Base-by-base conservation (phyloP, 2,113 vertebrate genomes). In the Perca flavescens region DNA sequence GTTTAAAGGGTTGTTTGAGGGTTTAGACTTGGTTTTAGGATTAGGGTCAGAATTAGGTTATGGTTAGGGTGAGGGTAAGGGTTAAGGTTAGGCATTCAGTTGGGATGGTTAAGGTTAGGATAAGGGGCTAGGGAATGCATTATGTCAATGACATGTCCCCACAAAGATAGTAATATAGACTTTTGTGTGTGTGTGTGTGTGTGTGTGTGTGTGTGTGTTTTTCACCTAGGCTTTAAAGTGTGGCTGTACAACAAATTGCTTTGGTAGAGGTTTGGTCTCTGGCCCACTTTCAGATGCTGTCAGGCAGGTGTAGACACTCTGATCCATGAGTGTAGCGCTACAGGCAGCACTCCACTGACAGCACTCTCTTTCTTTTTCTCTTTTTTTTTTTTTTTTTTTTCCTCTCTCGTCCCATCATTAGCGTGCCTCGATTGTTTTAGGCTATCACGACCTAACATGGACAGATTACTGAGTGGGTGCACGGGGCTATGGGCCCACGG, bases 281-380 rank as follows among this genome's bases (percentile, higher is more conserved):
- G 82, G 81, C 43, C 67, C 25, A 28, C 62, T 77, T 75, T 82
- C 66, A 77, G 61, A 68, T 69, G 73, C 65, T 83, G 80, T 73
- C 78, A 82, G 66, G 47, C 79, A 86, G 80, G 85, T 90, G 81
- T 85, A 72, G 84, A 87, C 80, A 76, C 66, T 88, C 64, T 82
- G 76, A 86, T 84, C 69, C 82, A 28, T 57, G 77, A 80, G 80
- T 60, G 67, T 12, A 67, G n/a, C 16, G 31, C 76, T 68, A 15
- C 54, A 73, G 57, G 72, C 77, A 54, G 54, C 54, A 4, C 66
- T 80, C 50, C 66, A 25, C 49, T 47, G 21, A 34, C 34, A 65
- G 73, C 57, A 5, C 54, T 40, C 60, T 1, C 50, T 68, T 21
- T 61, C 6, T 65, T 0, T 34, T 6, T 34, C 43, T 17, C 52